Percentiles rank a stretch among this genome's conserved stretches.
Evolutionary conservation across 2,113 vertebrate genomes (phyloP).

Genomic region (Eclectus roratus): DNA sequence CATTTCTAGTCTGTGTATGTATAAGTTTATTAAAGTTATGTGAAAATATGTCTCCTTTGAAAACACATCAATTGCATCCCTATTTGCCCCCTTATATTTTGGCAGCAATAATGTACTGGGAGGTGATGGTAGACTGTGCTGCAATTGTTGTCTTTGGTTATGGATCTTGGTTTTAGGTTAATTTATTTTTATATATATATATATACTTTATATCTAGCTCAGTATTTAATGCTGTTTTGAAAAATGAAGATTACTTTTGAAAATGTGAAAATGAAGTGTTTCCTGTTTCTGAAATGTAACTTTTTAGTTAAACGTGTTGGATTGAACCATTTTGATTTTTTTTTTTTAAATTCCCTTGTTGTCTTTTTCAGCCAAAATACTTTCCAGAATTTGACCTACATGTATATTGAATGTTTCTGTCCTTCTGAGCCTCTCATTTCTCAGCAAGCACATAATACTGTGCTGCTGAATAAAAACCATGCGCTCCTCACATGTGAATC

Average conservation of each 20-base stretch:
- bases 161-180: background rate
- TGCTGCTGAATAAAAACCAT: background rate
- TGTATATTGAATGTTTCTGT: background rate
- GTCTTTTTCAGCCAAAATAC: background rate
- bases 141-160: background rate
- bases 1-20: background rate
- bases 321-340: background rate
- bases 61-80: background rate
- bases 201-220: background rate
- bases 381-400: background rate
- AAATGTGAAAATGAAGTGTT: background rate
- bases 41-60: background rate
- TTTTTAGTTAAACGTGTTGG: background rate
- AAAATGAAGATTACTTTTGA: background rate
- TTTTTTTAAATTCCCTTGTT: background rate
- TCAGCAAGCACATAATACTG: background rate
- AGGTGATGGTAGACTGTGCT: background rate
- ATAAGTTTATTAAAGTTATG: background rate
- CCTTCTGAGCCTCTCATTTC: background rate
- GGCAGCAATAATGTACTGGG: background rate
- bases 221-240: background rate
- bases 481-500: slow-evolving; percentile 6
- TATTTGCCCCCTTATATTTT: background rate
- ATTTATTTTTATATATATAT: background rate
- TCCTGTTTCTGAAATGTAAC: background rate